Conservation (phyloP, 2,113 vertebrate species). For the Paramisgurnus dabryanus region DNA sequence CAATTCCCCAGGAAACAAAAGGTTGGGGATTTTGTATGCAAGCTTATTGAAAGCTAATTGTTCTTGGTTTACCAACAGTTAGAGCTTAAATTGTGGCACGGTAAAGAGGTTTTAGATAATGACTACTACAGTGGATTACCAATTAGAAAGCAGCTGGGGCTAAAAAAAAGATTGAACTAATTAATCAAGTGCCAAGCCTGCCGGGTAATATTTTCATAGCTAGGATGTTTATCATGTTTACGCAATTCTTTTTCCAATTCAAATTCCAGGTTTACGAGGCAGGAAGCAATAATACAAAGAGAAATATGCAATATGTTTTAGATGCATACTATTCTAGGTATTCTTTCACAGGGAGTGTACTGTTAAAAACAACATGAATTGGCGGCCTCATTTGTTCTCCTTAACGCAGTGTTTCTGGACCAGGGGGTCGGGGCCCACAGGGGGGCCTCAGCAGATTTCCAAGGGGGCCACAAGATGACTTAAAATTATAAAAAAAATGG, state of each 20-base stretch:
- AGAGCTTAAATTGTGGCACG: slow-evolving; percentile 35
- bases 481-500: too few relatives aligned
- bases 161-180: slow-evolving; percentile 37
- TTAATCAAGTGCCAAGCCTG: slow-evolving; percentile 34
- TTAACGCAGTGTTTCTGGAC: too few relatives aligned
- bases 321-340: background rate
- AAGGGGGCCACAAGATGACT: too few relatives aligned
- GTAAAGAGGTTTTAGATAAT: slow-evolving; percentile 53
- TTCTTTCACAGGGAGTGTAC: too few relatives aligned
- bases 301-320: background rate
- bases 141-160: slow-evolving; percentile 53
- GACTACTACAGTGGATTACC: slow-evolving; percentile 58
- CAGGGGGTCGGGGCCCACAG: too few relatives aligned
- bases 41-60: slow-evolving; percentile 43
- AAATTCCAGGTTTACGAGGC: slow-evolving; percentile 4
- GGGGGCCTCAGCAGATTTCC: too few relatives aligned
- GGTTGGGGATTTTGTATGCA: slow-evolving; percentile 44
- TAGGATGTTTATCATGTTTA: slow-evolving; percentile 7
- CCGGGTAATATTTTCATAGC: slow-evolving; percentile 5
- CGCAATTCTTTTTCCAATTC: background rate
- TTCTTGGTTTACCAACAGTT: slow-evolving; percentile 51
- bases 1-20: slow-evolving; percentile 45
- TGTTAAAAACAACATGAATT: too few relatives aligned
- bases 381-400: too few relatives aligned
- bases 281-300: background rate